A percentile compares a stretch with the other conserved stretches of the same genome.
Evolutionary conservation across 2,797 vertebrate species (phyloP).

Genomic region (Hydrolagus colliei): DNA sequence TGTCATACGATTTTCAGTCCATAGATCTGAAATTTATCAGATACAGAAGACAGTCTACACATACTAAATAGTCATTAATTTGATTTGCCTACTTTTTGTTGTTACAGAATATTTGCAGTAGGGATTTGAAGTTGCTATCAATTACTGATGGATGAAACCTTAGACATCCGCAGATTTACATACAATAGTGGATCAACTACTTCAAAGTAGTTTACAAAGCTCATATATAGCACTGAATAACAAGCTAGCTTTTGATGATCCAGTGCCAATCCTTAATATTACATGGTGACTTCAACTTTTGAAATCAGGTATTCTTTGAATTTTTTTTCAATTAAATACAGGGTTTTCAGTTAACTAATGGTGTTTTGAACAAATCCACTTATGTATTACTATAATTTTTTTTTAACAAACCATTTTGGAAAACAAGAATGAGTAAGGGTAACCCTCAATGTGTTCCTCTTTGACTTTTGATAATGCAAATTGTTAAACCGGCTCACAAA

Average conservation of each 20-base stretch:
- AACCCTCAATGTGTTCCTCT: slow-evolving; percentile 52
- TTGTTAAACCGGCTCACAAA: slow-evolving; percentile 54
- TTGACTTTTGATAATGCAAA: slow-evolving; percentile 54
- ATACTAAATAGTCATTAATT: background rate
- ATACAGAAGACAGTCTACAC: background rate
- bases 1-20: slow-evolving; percentile 9
- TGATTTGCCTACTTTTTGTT: background rate
- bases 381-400: slow-evolving; percentile 42
- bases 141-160: slow-evolving; percentile 14
- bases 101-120: slow-evolving; percentile 11
- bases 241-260: slow-evolving; percentile 25
- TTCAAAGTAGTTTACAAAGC: background rate
- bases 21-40: background rate
- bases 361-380: slow-evolving; percentile 6
- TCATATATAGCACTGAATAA: background rate
- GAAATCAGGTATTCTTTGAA: slow-evolving; percentile 50
- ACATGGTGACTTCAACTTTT: slow-evolving; percentile 48
- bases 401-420: slow-evolving; percentile 52
- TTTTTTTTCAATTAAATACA: slow-evolving; percentile 25
- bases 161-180: background rate
- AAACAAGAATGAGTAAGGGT: slow-evolving; percentile 56
- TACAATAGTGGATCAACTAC: background rate
- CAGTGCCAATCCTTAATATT: slow-evolving; percentile 27
- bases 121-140: slow-evolving; percentile 13
- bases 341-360: slow-evolving; percentile 24